Base-by-base conservation (phyloP, 2,888 invertebrate genomes). In the Drosophila maculinotata region DNA sequence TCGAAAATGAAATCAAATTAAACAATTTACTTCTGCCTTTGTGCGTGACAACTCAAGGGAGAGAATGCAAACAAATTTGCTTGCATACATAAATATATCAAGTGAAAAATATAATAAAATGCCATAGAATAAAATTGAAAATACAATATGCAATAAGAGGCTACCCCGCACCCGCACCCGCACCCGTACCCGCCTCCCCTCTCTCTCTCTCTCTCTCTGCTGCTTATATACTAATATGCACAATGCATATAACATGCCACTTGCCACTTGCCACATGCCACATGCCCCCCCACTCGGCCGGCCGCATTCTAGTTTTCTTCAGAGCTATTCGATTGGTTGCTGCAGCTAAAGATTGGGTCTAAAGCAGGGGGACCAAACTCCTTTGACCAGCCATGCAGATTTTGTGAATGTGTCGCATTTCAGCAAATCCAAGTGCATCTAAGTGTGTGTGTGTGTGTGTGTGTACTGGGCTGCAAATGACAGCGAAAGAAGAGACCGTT, bases 11-110 rank as follows among this genome's bases (percentile, higher is more conserved):
- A 86, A 84, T 84, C 84, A 84, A 84, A 88, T 84, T 84, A 87
- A 88, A 84, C 88, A 86, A 88, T 86, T 86, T 88, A 72, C 77
- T 80, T 88, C 69, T 79, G 80, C 80, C 80, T 84, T 88, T 84
- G 81, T 84, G 88, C 88, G 88, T 84, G 84, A 86, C 84, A 84
- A 80, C 84, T 84, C 88, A 87, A 87, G 84, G 87, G 85, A 87
- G 85, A 87, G 76, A 83, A 84, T 75, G 77, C 81, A 83, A 80
- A 87, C 85, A 84, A 79, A 73, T 72, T 72, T 70, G 70, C 68
- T 75, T 76, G 81, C 65, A 70, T 75, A 83, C 76, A 83, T 83
- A 72, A 76, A 88, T 72, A 75, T 69, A 71, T 74, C 73, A 86
- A 77, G 63, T 80, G 80, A 82, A 76, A 79, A 86, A 74, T 69